Base-by-base conservation (phyloP, 2,113 vertebrate species). In the Chelonoidis abingdonii region DNA sequence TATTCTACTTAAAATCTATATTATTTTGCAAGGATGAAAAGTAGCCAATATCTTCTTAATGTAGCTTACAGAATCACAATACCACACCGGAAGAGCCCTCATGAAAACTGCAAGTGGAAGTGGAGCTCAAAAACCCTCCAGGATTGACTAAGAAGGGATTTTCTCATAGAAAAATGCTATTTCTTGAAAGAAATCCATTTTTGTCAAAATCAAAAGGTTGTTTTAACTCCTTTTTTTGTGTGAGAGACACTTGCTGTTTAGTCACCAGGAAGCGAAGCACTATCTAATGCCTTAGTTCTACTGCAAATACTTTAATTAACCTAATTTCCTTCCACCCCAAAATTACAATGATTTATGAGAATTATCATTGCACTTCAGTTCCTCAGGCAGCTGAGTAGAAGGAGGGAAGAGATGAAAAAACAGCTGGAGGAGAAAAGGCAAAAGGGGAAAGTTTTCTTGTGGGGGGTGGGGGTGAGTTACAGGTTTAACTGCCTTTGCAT, bases 11-110 rank as follows among this genome's bases (percentile, higher is more conserved):
- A 87, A 75, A 80, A 93, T 31, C 57, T 59, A 29, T 49, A 29
- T 72, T 72, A 83, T 24, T 89, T 93, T 76, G 44, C 79, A 91
- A 83, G 53, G 53, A 89, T 53, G 81, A 81, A 89, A 88, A 95
- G 49, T 53, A 89, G 62, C 14, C 89, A 86, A 83, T 78, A 6
- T 24, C 53, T 29, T 1, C 53, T 80, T 38, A 95, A 83, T 53
- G 50, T 65, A 90, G 31, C 8, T 35, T 78, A 85, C 44, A n/a
- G 49, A 22, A n/a, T 24, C 38, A 85, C 53, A 35, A 80, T 53
- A 21, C 0, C 0, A 50, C 93, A 59, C 24, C 3, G 1, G n/a
- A 86, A 94, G 56, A 38, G 22, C 44, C 17, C 4, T 82, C 8
- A 2, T 0, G 3, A 86, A 90, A 72, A 5, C 52, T 92, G 57